Percentiles rank a stretch among this genome's conserved stretches.
Evolutionary conservation across 2,797 vertebrate genomes (phyloP).

Genomic region (Hemitrygon akajei): DNA sequence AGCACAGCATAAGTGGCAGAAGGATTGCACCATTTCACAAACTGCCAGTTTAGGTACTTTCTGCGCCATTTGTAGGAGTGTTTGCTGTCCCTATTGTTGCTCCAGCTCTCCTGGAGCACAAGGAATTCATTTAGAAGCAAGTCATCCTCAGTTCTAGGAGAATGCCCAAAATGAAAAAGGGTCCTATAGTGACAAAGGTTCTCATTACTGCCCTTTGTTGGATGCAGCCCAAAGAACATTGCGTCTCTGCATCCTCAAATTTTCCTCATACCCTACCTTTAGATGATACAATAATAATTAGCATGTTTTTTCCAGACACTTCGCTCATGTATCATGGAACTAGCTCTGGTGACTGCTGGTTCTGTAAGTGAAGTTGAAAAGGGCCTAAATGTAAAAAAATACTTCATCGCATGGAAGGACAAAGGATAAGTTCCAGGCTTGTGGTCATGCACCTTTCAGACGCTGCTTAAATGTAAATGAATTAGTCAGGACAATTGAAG

Average conservation of each 20-base stretch:
- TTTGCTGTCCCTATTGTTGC: no score
- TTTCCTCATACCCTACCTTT: not conserved
- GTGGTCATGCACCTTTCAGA: not conserved
- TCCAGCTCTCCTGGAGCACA: no score
- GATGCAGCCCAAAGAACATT: not conserved
- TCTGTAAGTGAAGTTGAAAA: not conserved
- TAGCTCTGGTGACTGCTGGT: not conserved
- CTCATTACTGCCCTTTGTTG: not conserved
- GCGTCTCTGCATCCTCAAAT: not conserved
- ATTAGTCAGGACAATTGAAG: not conserved
- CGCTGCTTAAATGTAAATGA: no score
- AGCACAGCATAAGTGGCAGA: no score
- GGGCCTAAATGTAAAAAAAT: no score
- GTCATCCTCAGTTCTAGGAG: no score
- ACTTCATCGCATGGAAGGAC: not conserved
- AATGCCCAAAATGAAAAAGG: no score
- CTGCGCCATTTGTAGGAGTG: no score
- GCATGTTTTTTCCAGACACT: constrained; percentile 3
- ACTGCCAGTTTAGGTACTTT: no score
- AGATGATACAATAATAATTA: not conserved
- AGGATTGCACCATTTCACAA: no score
- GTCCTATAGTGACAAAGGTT: not conserved
- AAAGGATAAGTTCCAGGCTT: not conserved
- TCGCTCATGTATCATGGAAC: not conserved
- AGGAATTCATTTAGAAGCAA: no score